Evolutionary conservation across 2,888 invertebrate genomes (phyloP).

Genomic region (Drosophila kuntzei): DNA sequence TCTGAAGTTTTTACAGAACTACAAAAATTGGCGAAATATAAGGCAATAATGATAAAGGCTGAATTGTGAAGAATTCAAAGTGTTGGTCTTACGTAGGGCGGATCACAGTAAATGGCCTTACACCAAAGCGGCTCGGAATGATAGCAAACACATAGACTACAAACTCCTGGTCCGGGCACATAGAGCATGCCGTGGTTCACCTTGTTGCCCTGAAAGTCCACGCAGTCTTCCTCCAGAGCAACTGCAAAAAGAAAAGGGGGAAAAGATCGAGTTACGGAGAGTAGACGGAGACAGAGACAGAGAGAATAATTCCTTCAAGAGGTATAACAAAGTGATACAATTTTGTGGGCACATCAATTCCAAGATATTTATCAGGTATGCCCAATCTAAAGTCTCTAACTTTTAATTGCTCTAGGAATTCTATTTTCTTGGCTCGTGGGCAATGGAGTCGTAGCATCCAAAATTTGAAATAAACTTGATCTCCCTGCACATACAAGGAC

Average conservation of each 20-base stretch:
- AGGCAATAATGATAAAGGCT: neutral
- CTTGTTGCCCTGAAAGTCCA: conserved; percentile 92
- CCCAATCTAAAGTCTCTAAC: too few relatives aligned
- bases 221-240: conserved; percentile 91
- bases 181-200: conserved; percentile 92
- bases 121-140: conserved; percentile 95
- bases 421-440: too few relatives aligned
- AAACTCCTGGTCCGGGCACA: conserved; percentile 94
- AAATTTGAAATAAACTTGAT: too few relatives aligned
- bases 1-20: conserved; percentile 94
- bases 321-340: too few relatives aligned
- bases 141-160: conserved; percentile 94
- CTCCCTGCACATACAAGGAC: too few relatives aligned
- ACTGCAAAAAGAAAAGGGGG: conserved; percentile 55
- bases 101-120: conserved; percentile 94
- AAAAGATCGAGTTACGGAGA: neutral
- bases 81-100: conserved; percentile 90
- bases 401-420: too few relatives aligned
- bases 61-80: neutral
- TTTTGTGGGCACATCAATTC: too few relatives aligned
- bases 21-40: conserved; percentile 22
- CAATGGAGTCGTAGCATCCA: too few relatives aligned
- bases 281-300: neutral
- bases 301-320: too few relatives aligned
- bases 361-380: too few relatives aligned